phyloP scores from a whole-genome alignment of 2,113 vertebrate species.

The Boleophthalmus pectinirostris region DNA sequence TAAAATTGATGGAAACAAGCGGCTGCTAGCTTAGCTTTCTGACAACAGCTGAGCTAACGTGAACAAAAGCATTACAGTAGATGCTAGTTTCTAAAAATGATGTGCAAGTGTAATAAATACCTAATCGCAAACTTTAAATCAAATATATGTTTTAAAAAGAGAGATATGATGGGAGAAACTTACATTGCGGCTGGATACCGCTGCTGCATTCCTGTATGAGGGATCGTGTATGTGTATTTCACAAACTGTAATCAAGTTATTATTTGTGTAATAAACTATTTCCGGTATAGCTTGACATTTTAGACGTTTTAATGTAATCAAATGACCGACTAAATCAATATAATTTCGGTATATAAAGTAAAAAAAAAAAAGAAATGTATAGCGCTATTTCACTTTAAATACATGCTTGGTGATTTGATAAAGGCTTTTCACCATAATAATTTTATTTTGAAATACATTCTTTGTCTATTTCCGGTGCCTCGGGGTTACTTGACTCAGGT shows the following conservation, averaged over 20 bases:
- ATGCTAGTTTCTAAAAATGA: not conserved
- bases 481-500: not conserved
- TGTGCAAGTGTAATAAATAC: not conserved
- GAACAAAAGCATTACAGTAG: not conserved
- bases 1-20: not conserved
- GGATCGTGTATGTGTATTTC: conserved; percentile 3
- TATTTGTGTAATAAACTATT: fast-evolving
- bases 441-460: conserved; percentile 44
- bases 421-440: not conserved
- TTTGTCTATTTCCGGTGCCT: conserved; percentile 18
- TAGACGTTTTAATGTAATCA: not conserved
- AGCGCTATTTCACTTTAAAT: not conserved
- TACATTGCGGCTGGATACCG: conserved; percentile 44
- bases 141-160: not conserved
- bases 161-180: conserved; percentile 19
- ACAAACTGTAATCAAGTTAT: not conserved
- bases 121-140: not conserved
- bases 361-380: not conserved
- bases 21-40: conserved; percentile 45
- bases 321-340: not conserved
- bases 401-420: not conserved
- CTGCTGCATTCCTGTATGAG: conserved; percentile 50
- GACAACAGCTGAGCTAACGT: conserved; percentile 18
- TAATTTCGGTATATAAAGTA: not conserved
- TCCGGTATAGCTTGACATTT: conserved; percentile 38